Evolutionary conservation across 2,113 vertebrate genomes (phyloP), one percentile per base, ranked within the genome.

Genomic region (Vulpes lagopus): DNA sequence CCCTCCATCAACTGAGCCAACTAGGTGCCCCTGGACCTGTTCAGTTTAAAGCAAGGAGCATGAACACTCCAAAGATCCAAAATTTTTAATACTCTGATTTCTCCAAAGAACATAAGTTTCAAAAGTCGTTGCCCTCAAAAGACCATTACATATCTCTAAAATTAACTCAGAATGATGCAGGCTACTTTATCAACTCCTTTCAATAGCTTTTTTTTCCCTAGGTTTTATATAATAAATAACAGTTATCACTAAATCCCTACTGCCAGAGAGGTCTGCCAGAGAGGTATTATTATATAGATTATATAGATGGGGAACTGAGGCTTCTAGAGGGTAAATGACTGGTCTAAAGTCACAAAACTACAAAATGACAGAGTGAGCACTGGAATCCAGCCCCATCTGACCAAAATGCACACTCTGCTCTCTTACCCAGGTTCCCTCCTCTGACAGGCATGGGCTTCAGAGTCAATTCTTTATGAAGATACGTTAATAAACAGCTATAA

Each of bases 241-340:
- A 73, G 16, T 35, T 64, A 65, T 49, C 83, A 91, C 14, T 59
- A 38, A 91, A 79, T 4, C n/a, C n/a, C 22, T 38, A 32, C 32
- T n/a, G n/a, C n/a, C n/a, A n/a, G n/a, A n/a, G n/a, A n/a, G 4
- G 2, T 74, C 53, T 62, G 17, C 35, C 38, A 67, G 12, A 49
- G 59, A 87, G 25, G 9, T 92, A 64, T 85, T 51, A 81, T n/a
- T 88, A 83, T n/a, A 6, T 25, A 83, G 35, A 51, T 59, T 91
- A 91, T 69, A 96, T 6, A 64, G 71, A 86, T 49, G 14, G n/a
- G 30, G 53, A 97, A 87, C 25, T 10, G 27, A 95, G 90, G 8
- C 59, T 93, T 62, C 84, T 71, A 53, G 19, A 92, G 53, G 2
- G 12, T 51, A 80, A 90, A 32, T 71, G 51, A 85, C 55, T 65